These are phyloP conservation scores for Torymus tubicola DNA, from an alignment of 2,888 invertebrate genomes.

Conservation along the genomic window DNA sequence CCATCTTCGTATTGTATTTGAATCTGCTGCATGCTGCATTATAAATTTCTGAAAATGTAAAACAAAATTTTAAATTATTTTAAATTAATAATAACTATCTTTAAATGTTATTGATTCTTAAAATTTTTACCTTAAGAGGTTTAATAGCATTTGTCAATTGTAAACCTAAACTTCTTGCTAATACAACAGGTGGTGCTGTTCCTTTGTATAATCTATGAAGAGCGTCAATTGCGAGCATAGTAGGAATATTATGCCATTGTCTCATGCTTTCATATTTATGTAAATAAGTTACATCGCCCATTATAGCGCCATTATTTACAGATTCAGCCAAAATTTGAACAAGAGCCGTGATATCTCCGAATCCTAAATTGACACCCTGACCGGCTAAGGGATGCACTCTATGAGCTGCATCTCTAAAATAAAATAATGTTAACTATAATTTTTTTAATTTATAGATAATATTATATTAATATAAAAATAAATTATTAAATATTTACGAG, in stretches of 20 bases:
- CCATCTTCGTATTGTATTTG: conserved; percentile 45
- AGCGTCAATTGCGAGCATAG: conserved; percentile 91
- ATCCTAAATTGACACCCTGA: conserved; percentile 98
- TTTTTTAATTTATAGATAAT: too few species aligned
- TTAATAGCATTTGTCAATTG: conserved; percentile 87
- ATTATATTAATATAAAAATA: too few species aligned
- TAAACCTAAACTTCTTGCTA: conserved; percentile 89
- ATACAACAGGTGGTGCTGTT: conserved; percentile 84
- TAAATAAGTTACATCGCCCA: conserved; percentile 85
- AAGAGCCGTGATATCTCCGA: conserved; percentile 92
- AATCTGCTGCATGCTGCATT: conserved; percentile 67
- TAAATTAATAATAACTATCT: neutral
- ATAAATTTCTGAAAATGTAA: conserved; percentile 65
- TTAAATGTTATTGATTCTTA: neutral
- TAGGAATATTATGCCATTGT: conserved; percentile 92
- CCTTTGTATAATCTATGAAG: conserved; percentile 90
- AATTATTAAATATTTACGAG: too few species aligned
- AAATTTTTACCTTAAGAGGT: conserved; percentile 82
- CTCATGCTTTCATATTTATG: conserved; percentile 89
- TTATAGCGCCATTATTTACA: conserved; percentile 84
- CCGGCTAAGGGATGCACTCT: conserved; percentile 97
- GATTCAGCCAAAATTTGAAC: conserved; percentile 84
- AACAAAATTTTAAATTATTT: conserved; percentile 20
- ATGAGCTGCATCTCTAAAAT: conserved; percentile 88
- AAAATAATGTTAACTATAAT: conserved; percentile 19